Evolutionary conservation across 2,797 vertebrate species (phyloP), one percentile per base, ranked within the genome.

Genomic region (Eulemur coronatus): DNA sequence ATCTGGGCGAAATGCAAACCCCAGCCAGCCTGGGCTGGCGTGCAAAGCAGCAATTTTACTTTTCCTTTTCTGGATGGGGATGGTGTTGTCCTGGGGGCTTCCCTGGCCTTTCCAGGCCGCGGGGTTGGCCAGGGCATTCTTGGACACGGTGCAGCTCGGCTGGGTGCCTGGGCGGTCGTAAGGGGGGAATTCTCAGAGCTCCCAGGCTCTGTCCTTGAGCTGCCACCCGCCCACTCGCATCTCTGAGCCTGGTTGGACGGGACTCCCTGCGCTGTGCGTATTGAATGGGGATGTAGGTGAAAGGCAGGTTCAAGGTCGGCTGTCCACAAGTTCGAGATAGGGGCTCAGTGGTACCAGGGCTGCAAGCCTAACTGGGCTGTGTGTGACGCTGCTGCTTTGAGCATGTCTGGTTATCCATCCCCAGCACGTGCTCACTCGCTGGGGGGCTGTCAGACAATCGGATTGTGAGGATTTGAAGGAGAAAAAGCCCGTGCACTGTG

Each of bases 61-160:
- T 59, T 95, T 79, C 75, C 57, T 65, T 91, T 91, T 89, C 73
- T 89, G 91, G 48, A 85, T 22, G 38, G 86, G 55, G 69, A 76
- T 30, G 94, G 81, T 72, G 52, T 57, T 4, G 81, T 91, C 95
- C 65, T 26, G 24, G 86, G 96, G 84, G 82, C 12, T 59, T 67
- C 91, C 90, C 41, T 50, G 38, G 75, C 38, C 0, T 30, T 55
- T 95, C 41, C 91, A 85, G 86, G 94, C 75, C 26, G 2, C 22
- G 2, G 52, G 3, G 50, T 35, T 5, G 26, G 48, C 80, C 65
- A 46, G 76, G 70, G 17, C 7, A 1, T 63, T 38, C 11, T 26
- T 5, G n/a, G 38, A 30, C 20, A 18, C 4, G 1, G 8, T 3
- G 26, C 26, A 38, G 35, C 22, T 9, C 5, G 0, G 11, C 15